phyloP scores from a whole-genome alignment of 2,797 vertebrate genomes.

The Chromobotia macracanthus region DNA sequence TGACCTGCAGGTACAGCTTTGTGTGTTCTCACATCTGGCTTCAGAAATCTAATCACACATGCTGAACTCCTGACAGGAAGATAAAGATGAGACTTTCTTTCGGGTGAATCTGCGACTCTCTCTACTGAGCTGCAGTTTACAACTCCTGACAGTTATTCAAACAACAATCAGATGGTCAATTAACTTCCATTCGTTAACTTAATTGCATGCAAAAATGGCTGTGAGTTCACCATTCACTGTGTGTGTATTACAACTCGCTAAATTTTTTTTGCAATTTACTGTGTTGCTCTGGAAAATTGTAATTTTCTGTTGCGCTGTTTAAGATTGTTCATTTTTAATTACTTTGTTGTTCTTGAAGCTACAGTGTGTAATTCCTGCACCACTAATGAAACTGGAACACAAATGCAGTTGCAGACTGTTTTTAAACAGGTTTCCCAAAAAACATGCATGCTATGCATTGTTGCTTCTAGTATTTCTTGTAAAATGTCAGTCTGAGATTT shows the following conservation, averaged over 20 bases:
- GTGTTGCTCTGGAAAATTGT: not conserved
- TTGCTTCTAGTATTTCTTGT: too few relatives aligned
- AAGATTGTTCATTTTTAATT: not conserved
- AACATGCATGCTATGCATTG: too few relatives aligned
- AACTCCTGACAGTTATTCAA: slow-evolving; percentile 50
- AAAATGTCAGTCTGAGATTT: too few relatives aligned
- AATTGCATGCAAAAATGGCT: slow-evolving; percentile 46
- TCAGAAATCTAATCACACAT: slow-evolving; percentile 46
- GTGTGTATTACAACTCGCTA: not conserved
- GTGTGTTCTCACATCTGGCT: slow-evolving; percentile 31
- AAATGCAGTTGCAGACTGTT: too few relatives aligned
- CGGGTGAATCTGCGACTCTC: slow-evolving; percentile 27
- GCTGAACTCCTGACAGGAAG: slow-evolving; percentile 34
- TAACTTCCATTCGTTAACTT: slow-evolving; percentile 57
- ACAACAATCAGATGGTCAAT: slow-evolving; percentile 60
- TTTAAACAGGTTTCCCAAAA: too few relatives aligned
- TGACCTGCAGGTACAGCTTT: slow-evolving; percentile 18
- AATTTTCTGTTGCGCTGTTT: not conserved
- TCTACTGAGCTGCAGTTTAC: slow-evolving; percentile 16
- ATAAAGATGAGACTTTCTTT: slow-evolving; percentile 18
- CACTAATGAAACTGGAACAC: not conserved
- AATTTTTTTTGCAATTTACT: not conserved
- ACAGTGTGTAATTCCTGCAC: not conserved
- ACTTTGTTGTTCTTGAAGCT: not conserved
- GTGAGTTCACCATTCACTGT: slow-evolving; percentile 28